A percentile compares a stretch with the other conserved stretches of the same genome.
Evolutionary conservation across 1,140 invertebrate species (phyloP).

Genomic region (Thalassaphorura encarpata): DNA sequence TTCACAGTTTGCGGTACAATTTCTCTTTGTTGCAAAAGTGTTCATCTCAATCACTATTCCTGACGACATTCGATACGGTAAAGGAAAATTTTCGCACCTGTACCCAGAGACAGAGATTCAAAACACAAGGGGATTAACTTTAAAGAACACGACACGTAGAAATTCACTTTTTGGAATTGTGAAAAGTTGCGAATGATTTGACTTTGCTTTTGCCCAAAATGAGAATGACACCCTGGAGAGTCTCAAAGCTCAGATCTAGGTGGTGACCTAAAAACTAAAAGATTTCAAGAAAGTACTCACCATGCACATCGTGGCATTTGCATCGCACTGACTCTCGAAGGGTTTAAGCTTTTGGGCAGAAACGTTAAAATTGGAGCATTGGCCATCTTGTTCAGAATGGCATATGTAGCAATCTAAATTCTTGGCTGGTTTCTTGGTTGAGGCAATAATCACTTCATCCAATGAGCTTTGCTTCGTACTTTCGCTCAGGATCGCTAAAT

Average conservation of each 20-base stretch:
- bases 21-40: constrained; percentile 70
- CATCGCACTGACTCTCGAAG: constrained; percentile 52
- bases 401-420: constrained; percentile 70
- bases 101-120: constrained; percentile 27
- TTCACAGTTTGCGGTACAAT: constrained; percentile 69
- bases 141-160: background rate
- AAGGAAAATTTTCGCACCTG: constrained; percentile 73
- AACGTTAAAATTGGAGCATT: constrained; percentile 51
- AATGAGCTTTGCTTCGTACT: too few species aligned
- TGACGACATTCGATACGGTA: constrained; percentile 66
- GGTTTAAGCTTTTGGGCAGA: constrained; percentile 8
- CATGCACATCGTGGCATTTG: constrained; percentile 65
- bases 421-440: constrained; percentile 38
- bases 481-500: too few species aligned
- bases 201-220: background rate
- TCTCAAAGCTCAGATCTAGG: background rate
- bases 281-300: constrained; percentile 41
- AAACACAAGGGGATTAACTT: constrained; percentile 1
- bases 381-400: constrained; percentile 56
- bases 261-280: background rate
- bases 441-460: constrained; percentile 8
- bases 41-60: constrained; percentile 64
- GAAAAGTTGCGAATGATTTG: background rate
- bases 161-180: background rate
- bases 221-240: background rate